Evolutionary conservation across 2,113 vertebrate genomes (phyloP).

Genomic region (Sclerurus mexicanus): DNA sequence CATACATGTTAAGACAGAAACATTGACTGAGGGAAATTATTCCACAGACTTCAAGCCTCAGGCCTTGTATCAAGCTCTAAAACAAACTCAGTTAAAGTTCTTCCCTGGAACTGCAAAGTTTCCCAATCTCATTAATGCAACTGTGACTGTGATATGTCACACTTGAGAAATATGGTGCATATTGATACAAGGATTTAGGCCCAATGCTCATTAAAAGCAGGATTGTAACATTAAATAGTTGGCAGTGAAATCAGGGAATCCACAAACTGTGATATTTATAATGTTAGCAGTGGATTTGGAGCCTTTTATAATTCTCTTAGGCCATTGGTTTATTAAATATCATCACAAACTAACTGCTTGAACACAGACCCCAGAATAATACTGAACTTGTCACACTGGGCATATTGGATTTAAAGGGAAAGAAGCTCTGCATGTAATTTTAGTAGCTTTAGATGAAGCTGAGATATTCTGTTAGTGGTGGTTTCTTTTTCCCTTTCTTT

Average conservation of each 20-base stretch:
- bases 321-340: slow-evolving; percentile 3
- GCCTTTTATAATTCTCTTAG: slow-evolving; percentile 23
- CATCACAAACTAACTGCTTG: slow-evolving; percentile 14
- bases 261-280: slow-evolving; percentile 49
- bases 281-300: slow-evolving; percentile 33
- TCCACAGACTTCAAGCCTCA: background rate
- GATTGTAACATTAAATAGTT: background rate
- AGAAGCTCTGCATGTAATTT: background rate
- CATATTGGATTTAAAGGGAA: background rate
- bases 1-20: background rate
- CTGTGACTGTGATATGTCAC: background rate
- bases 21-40: background rate
- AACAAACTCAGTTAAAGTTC: background rate
- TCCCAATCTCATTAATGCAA: background rate
- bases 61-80: background rate
- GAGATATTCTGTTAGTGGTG: background rate
- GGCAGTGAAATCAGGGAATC: slow-evolving; percentile 1
- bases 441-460: background rate
- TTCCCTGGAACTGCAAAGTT: background rate
- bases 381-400: background rate
- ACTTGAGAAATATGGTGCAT: background rate
- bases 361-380: background rate
- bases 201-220: background rate
- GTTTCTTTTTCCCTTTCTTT: background rate
- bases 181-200: slow-evolving; percentile 5